Conservation (phyloP, 2,797 vertebrate genomes). For the Rhinogobio ventralis region DNA sequence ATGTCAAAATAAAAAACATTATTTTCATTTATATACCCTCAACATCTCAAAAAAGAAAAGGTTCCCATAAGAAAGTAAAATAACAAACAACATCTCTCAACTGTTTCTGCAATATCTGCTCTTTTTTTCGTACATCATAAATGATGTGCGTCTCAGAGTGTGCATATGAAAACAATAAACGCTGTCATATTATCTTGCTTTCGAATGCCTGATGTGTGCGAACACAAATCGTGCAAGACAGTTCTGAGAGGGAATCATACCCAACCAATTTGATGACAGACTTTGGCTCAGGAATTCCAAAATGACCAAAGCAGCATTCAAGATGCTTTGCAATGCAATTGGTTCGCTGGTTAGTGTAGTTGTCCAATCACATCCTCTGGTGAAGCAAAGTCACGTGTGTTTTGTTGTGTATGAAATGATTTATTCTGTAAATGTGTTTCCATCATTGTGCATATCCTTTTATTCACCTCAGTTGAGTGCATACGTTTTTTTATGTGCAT, state of each 20-base stretch:
- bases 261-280: too few relatives aligned
- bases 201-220: too few relatives aligned
- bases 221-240: too few relatives aligned
- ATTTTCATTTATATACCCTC: background rate
- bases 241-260: too few relatives aligned
- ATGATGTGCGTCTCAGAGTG: too few relatives aligned
- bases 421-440: background rate
- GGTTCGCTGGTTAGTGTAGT: background rate
- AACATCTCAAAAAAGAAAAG: slow-evolving; percentile 10
- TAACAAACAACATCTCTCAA: background rate
- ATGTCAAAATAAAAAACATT: background rate
- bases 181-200: too few relatives aligned
- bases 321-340: background rate
- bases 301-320: background rate
- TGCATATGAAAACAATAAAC: too few relatives aligned
- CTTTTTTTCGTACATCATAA: too few relatives aligned
- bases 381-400: too few relatives aligned
- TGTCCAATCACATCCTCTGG: background rate
- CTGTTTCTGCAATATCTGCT: background rate
- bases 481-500: background rate
- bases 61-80: slow-evolving; percentile 10
- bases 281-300: background rate
- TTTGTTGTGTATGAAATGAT: background rate
- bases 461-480: background rate
- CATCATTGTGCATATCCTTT: background rate